A percentile compares a stretch with the other conserved stretches of the same genome.
Conservation (phyloP, 2,797 vertebrate genomes). For the Sus cebifrons region DNA sequence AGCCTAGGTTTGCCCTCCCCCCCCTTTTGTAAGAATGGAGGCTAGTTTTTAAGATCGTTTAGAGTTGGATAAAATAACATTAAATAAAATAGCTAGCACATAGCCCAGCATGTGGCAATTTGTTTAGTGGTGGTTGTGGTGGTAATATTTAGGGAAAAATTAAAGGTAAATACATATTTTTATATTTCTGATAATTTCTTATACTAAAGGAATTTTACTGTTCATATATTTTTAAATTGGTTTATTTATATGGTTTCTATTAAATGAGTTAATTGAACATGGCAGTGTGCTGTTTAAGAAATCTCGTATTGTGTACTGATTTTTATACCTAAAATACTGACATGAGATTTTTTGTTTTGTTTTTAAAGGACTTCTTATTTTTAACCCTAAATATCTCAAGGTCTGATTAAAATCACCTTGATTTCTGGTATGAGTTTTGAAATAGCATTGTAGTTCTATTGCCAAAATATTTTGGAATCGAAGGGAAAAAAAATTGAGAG, state of each 20-base stretch:
- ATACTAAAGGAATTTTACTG: neutral
- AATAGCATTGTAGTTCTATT: constrained; percentile 38
- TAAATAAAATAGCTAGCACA: neutral
- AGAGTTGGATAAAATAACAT: neutral
- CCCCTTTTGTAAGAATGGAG: neutral
- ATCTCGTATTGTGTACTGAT: neutral
- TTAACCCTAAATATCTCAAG: neutral
- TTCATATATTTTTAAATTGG: neutral
- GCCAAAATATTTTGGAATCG: neutral
- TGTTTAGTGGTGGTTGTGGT: neutral
- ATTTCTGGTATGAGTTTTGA: constrained; percentile 29
- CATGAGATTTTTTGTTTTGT: neutral
- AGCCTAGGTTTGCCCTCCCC: neutral
- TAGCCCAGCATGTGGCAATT: neutral
- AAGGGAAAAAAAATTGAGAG: neutral
- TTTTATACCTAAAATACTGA: constrained; percentile 7
- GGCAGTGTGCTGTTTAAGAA: neutral
- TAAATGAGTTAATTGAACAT: neutral
- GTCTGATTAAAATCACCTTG: neutral
- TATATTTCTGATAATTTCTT: constrained; percentile 33
- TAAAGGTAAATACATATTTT: neutral
- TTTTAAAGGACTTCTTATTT: neutral
- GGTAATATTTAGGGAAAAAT: neutral
- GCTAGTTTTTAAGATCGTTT: neutral
- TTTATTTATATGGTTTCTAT: neutral